Base-by-base conservation (phyloP, 2,113 vertebrate species). In the Trichomycterus rosablanca region DNA sequence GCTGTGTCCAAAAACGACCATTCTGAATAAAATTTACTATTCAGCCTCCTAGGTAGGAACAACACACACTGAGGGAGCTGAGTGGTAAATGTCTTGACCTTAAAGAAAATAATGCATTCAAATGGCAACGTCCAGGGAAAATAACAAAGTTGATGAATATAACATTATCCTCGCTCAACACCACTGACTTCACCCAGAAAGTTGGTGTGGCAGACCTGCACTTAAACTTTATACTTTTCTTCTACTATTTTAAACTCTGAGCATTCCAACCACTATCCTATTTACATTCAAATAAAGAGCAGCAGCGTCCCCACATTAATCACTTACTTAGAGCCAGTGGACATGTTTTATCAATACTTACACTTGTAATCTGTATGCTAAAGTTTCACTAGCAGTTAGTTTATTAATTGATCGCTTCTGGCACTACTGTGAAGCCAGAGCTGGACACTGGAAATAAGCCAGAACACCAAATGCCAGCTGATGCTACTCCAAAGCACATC, bases 361-460 rank as follows among this genome's bases (percentile, higher is more conserved):
- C 24, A 18, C 60, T 72, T 22, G 35, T 7, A 54, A 46, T 45
- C 19, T 44, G 32, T 59, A 3, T 48, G 62, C 61, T 67, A 42
- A 68, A 80, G 63, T 73, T 76, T 55, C 51, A 12, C 34, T 68
- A 51, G 16, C 70, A 75, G 54, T 24, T 37, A 78, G 74, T 83
- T 81, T 74, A 86, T 86, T 78, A 84, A 81, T 78, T 74, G 77
- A 83, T 80, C 74, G 24, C 42, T 49, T 18, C 40, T 45, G 22
- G 42, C 2, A 44, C n/a, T 23, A 32, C 32, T 7, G 22, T 42
- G 39, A 60, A 15, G 19, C 24, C 11, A 11, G 30, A 56, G 43
- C 55, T 43, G 26, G 49, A 50, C 16, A 51, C 40, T n/a, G 22
- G 15, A 28, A 10, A 48, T 34, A 64, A 48, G 61, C 51, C 42